Base-by-base conservation (phyloP, 1,140 invertebrate species). In the Kradibia gibbosae region DNA sequence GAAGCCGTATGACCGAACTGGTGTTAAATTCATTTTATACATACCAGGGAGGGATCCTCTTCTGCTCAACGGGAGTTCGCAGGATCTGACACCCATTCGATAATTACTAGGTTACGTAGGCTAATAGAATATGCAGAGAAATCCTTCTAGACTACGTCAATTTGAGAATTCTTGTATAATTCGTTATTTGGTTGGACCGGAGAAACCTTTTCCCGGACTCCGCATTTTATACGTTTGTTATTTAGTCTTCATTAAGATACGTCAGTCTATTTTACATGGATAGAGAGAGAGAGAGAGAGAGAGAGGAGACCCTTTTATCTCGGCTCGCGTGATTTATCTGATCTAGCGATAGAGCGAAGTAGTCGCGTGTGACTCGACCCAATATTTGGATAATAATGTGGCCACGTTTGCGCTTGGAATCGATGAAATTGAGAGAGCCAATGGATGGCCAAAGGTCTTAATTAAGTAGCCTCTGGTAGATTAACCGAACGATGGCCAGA, bases 311-410 rank as follows among this genome's bases (percentile, higher is more conserved):
- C 42, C 60, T 48, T 72, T 53, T 45, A 28, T 78, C 20, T n/a
- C 57, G 48, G 48, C n/a, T 71, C 17, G 20, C 31, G 65, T 78
- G 53, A 77, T 81, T 81, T 81, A 81, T 81, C 80, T 81, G 74
- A 77, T 76, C 39, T 53, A 15, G 3, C 31, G 62, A 45, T 50
- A 50, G n/a, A 45, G 39, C 11, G 48, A 42, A 65, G 57, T 42
- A 36, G 48, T 60, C 28, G 71, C 71, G 53, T 72, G 71, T 39
- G 71, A 48, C 57, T 34, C 15, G 5, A 28, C 57, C 3, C 55
- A 57, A 77, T 62, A 48, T 1, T 74, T 50, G 39, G 62, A 78
- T 78, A 77, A 78, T 31, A 31, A 17, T 25, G 0, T 25, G 34
- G 42, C 53, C 25, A n/a, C 48, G n/a, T 20, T 11, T 42, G 11